A percentile compares a stretch with the other conserved stretches of the same genome.
Evolutionary conservation across 1,140 invertebrate genomes (phyloP).

Genomic region (Anoplophora glabripennis): DNA sequence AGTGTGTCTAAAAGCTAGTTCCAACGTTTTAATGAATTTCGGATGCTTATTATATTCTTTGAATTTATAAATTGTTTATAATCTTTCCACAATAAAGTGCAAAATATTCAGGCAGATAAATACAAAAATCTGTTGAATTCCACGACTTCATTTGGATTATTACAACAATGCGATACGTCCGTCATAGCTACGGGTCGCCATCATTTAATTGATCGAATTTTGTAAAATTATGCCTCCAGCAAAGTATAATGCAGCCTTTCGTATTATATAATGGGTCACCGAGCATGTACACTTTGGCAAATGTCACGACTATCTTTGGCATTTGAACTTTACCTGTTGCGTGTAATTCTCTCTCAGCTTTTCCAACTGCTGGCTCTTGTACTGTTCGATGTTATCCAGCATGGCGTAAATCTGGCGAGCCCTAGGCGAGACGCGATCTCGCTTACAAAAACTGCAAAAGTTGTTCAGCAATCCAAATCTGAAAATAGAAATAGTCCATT

Average conservation of each 20-base stretch:
- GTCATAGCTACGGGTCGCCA: too few relatives aligned
- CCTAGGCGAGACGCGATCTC: conserved; percentile 66
- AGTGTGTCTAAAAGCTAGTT: not conserved
- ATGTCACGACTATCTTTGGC: not conserved
- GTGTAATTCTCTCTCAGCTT: conserved; percentile 87
- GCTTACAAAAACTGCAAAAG: conserved; percentile 67
- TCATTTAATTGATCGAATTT: too few relatives aligned
- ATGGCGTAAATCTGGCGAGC: conserved; percentile 80
- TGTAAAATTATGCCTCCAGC: too few relatives aligned
- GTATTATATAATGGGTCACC: not conserved
- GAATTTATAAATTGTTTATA: too few relatives aligned
- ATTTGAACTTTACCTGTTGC: conserved; percentile 64
- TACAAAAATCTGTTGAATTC: too few relatives aligned
- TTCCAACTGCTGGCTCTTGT: conserved; percentile 85
- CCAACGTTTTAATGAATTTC: not conserved
- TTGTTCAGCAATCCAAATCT: conserved; percentile 64
- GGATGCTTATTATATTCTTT: too few relatives aligned
- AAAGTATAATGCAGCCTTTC: too few relatives aligned
- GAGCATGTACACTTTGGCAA: not conserved
- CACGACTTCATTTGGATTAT: too few relatives aligned
- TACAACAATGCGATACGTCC: too few relatives aligned
- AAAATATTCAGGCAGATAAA: too few relatives aligned
- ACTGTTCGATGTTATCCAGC: conserved; percentile 86
- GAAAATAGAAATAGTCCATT: conserved; percentile 38
- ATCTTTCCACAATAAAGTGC: too few relatives aligned